phyloP scores from a whole-genome alignment of 2,113 vertebrate genomes.

The Orientallactaga bullata region DNA sequence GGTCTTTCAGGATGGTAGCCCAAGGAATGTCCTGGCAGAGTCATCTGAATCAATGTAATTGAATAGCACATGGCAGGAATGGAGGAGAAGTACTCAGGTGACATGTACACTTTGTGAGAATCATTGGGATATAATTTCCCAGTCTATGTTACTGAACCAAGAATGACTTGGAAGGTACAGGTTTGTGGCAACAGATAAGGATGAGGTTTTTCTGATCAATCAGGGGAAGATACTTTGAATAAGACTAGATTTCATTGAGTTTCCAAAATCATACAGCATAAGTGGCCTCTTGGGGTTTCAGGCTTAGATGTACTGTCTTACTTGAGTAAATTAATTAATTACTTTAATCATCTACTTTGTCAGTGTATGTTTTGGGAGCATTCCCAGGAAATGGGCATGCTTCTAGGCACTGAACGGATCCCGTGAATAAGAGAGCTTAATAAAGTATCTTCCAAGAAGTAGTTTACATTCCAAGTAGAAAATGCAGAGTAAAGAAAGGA shows the following conservation, averaged over 20 bases:
- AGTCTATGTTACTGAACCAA: not conserved
- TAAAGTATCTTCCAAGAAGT: not conserved
- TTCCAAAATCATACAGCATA: not conserved
- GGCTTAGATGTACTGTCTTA: not conserved
- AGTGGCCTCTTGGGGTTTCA: not conserved
- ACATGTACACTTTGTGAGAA: not conserved
- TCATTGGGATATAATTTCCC: not conserved
- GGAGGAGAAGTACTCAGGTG: not conserved
- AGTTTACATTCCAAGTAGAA: not conserved
- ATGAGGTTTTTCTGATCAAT: not conserved
- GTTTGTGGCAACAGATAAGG: not conserved
- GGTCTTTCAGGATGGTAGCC: not conserved
- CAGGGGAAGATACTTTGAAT: not conserved
- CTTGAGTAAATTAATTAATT: not conserved
- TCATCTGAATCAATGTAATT: not conserved
- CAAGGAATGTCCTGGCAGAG: not conserved
- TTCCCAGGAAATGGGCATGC: not conserved
- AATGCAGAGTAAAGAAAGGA: not conserved
- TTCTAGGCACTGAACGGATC: not conserved
- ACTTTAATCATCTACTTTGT: slow-evolving; percentile 1
- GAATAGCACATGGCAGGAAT: not conserved
- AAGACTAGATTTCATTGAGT: not conserved
- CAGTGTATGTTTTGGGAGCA: not conserved
- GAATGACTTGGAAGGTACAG: not conserved
- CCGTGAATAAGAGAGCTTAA: not conserved